Percentiles rank a stretch among this genome's conserved stretches.
Evolutionary conservation across 53 echinoderm and acorn worm genomes (phyloP).

Genomic region (Echinarachnius parma): DNA sequence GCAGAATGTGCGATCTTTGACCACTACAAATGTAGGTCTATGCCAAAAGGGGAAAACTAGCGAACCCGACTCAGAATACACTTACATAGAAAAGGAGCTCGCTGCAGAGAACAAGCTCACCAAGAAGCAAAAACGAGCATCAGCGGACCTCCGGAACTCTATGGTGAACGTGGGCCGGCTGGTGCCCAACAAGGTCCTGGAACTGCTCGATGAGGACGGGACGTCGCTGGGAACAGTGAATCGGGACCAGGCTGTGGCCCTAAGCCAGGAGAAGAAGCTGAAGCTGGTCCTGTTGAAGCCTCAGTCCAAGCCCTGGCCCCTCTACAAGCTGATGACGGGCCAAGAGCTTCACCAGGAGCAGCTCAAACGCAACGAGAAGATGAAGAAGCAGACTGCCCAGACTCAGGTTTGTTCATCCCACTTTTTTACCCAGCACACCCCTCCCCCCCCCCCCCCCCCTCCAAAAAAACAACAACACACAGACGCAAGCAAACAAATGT

Average conservation of each 20-base stretch:
- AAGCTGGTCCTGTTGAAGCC: conserved; percentile 81
- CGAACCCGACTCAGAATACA: too few species aligned
- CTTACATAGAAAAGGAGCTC: conserved; percentile 35
- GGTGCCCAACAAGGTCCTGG: conserved; percentile 66
- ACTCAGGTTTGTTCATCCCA: conserved; percentile 46
- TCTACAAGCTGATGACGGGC: conserved; percentile 77
- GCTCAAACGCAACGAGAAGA: conserved; percentile 58
- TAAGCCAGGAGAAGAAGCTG: conserved; percentile 58
- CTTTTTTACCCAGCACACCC: too few species aligned
- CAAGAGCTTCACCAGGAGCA: conserved; percentile 76
- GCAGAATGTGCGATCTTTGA: too few species aligned
- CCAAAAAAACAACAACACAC: too few species aligned
- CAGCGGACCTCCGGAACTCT: conserved; percentile 16
- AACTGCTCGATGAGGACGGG: conserved; percentile 67
- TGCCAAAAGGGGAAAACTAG: too few species aligned
- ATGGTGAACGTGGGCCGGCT: conserved; percentile 54
- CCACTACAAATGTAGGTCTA: too few species aligned
- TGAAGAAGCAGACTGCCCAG: conserved; percentile 49
- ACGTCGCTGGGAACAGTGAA: conserved; percentile 45
- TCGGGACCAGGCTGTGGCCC: conserved; percentile 57
- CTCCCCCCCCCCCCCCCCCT: too few species aligned
- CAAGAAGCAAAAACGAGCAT: conserved; percentile 17
- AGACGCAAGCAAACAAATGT: too few species aligned
- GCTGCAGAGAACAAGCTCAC: conserved; percentile 22
- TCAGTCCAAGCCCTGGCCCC: conserved; percentile 64